These are phyloP conservation scores for Nothoprocta pentlandii DNA, from an alignment of 2,113 vertebrate species.

Conservation along the genomic window DNA sequence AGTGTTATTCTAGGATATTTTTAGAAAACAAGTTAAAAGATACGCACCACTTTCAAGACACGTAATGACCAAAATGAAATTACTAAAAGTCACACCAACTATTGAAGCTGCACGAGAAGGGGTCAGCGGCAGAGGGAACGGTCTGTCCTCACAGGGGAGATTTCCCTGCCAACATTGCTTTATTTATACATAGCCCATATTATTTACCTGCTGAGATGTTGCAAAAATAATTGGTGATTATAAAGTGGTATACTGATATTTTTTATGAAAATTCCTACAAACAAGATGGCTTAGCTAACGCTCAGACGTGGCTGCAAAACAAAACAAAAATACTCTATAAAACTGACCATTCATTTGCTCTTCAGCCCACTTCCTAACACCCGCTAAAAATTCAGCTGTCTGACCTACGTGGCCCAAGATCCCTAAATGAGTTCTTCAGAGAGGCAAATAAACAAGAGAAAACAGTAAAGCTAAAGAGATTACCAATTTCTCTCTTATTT, in stretches of 20 bases:
- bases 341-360: conserved; percentile 1
- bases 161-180: background rate
- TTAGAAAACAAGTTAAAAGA: background rate
- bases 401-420: conserved; percentile 31
- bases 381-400: conserved; percentile 33
- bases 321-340: background rate
- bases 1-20: background rate
- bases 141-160: background rate
- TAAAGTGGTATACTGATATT: background rate
- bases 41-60: background rate
- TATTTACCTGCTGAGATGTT: background rate
- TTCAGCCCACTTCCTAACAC: background rate
- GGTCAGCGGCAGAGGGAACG: background rate
- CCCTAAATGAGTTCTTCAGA: conserved; percentile 40
- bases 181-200: background rate
- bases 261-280: background rate
- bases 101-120: background rate
- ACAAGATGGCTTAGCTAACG: background rate
- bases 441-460: conserved; percentile 43
- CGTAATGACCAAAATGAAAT: background rate
- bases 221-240: background rate
- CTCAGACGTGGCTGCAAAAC: background rate
- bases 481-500: conserved; percentile 74
- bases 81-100: background rate
- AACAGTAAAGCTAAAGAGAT: conserved; percentile 71